phyloP scores from a whole-genome alignment of 2,888 invertebrate genomes.

The Tillus elongatus region DNA sequence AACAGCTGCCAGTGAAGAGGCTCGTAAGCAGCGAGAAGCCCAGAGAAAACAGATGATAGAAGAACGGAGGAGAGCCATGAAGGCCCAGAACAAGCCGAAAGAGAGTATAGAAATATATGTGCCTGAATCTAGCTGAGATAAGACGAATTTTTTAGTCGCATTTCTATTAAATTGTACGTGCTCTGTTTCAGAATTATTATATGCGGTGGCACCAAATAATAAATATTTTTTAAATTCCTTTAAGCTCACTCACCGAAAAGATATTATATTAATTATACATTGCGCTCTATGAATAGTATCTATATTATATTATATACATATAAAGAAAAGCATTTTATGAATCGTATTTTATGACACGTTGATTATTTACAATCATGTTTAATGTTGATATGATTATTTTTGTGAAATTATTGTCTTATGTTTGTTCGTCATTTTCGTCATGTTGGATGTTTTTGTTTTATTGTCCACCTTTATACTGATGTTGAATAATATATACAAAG shows the following conservation, averaged over 20 bases:
- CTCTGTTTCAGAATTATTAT: not conserved
- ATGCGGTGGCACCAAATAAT: not conserved
- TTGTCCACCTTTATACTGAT: no score
- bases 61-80: slow-evolving; percentile 56
- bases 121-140: slow-evolving; percentile 40
- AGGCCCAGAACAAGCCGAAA: slow-evolving; percentile 26
- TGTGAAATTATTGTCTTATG: no score
- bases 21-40: slow-evolving; percentile 51
- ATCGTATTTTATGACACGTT: no score
- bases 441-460: no score
- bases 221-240: slow-evolving; percentile 3
- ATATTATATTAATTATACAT: not conserved
- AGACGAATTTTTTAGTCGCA: not conserved
- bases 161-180: not conserved
- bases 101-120: slow-evolving; percentile 41
- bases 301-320: no score
- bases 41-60: slow-evolving; percentile 76
- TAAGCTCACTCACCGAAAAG: not conserved
- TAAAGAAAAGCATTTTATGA: no score
- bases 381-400: no score
- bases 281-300: no score
- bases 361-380: no score
- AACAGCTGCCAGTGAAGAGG: slow-evolving; percentile 45
- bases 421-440: no score
- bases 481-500: no score